These are phyloP conservation scores for Vanessa atalanta DNA, from an alignment of 1,140 invertebrate genomes.

Conservation along the genomic window DNA sequence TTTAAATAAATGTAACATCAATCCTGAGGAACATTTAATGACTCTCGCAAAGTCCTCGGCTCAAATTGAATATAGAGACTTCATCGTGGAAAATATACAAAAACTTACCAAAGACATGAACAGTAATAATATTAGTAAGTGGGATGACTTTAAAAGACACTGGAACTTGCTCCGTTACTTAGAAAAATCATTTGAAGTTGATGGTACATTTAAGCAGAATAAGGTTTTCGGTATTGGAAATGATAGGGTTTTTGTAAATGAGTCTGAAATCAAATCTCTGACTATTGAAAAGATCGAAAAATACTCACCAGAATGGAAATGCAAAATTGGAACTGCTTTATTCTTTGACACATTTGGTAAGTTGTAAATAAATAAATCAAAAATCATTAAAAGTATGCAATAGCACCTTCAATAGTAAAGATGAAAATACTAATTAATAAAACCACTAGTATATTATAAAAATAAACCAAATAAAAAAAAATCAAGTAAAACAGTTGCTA, in stretches of 20 bases:
- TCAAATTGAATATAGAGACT: constrained; percentile 81
- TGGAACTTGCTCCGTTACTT: constrained; percentile 82
- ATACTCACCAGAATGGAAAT: constrained; percentile 77
- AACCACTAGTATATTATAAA: no score
- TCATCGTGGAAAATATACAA: constrained; percentile 82
- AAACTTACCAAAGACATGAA: constrained; percentile 68
- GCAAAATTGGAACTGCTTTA: constrained; percentile 77
- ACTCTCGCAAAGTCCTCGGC: constrained; percentile 79
- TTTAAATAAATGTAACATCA: constrained; percentile 82
- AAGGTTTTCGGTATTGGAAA: constrained; percentile 74
- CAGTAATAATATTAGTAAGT: constrained; percentile 66
- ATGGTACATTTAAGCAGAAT: constrained; percentile 76
- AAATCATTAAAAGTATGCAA: neutral
- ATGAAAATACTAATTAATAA: no score
- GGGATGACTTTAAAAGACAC: constrained; percentile 76
- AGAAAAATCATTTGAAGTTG: constrained; percentile 77
- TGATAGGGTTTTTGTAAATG: constrained; percentile 72
- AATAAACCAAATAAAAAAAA: no score
- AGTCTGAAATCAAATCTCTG: constrained; percentile 73
- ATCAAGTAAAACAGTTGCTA: no score
- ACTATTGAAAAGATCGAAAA: constrained; percentile 78
- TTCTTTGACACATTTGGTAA: constrained; percentile 82
- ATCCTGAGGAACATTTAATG: constrained; percentile 81
- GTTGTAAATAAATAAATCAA: constrained; percentile 21
- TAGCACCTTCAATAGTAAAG: no score